Evolutionary conservation across 2,797 vertebrate species (phyloP).

Genomic region (Micropoecilia bifurca): DNA sequence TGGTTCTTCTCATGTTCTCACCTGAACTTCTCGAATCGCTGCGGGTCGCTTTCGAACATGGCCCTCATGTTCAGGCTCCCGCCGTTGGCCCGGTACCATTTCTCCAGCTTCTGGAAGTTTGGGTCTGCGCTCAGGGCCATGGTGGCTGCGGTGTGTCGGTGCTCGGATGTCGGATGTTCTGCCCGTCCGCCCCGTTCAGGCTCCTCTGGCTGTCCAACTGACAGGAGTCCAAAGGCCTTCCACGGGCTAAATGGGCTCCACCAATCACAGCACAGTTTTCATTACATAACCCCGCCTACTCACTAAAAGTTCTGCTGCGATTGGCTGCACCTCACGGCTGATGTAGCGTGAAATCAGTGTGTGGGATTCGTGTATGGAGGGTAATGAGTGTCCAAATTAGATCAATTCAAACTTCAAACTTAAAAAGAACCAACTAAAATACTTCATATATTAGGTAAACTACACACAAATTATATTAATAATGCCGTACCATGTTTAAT

Average conservation of each 20-base stretch:
- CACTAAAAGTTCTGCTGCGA: neutral
- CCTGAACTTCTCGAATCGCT: conserved; percentile 88
- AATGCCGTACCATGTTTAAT: neutral
- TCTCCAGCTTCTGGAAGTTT: conserved; percentile 82
- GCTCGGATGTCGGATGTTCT: neutral
- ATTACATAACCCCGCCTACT: neutral
- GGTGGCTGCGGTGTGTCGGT: conserved; percentile 38
- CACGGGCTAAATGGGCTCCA: too few relatives aligned
- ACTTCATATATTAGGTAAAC: neutral
- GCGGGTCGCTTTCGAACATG: conserved; percentile 83
- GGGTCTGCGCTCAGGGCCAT: conserved; percentile 83
- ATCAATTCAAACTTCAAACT: neutral
- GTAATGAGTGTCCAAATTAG: neutral
- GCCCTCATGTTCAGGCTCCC: conserved; percentile 82
- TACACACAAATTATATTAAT: neutral
- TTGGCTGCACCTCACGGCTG: neutral
- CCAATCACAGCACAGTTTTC: conserved; percentile 15
- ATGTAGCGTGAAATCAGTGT: neutral
- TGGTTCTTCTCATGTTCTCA: conserved; percentile 16
- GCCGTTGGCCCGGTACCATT: conserved; percentile 80
- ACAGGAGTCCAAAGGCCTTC: neutral
- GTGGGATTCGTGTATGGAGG: neutral
- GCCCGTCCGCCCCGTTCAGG: too few relatives aligned
- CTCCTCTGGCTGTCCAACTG: neutral
- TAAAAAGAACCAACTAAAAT: neutral